Base-by-base conservation (phyloP, 2,113 vertebrate genomes). In the Prietella phreatophila region DNA sequence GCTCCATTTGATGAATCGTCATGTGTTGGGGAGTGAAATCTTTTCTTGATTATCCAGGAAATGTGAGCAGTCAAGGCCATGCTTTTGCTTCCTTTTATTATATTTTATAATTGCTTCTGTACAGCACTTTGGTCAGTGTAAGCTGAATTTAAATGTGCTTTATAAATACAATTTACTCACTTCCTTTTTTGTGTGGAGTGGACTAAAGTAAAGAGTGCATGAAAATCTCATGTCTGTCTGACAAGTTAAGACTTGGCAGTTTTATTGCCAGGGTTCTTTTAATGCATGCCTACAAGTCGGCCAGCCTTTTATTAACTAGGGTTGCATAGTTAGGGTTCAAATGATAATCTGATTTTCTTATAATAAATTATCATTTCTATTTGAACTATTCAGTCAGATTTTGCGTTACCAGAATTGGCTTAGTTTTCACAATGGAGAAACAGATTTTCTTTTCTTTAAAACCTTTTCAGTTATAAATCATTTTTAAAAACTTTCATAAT, bases 1-100 rank as follows among this genome's bases (percentile, higher is more conserved):
- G 89, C 90, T 91, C 89, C 83, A 89, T 89, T 90, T 88, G 89
- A 92, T 84, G 89, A 90, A 91, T 90, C 88, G 81, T 87, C 80
- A 87, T 93, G 92, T 90, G 91, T 84, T 86, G 65, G 47, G 91
- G 87, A 83, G 78, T 56, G 15, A 50, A 82, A 89, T 85, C 47
- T 25, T 73, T 85, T 78, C 61, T 90, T 90, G 88, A 47, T 47
- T 47, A 47, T 47, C 42, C 42, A 47, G 42, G 42, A 47, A 47
- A 5, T 47, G 42, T 47, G 42, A 47, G 42, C 6, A 6, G 5
- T 47, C 36, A 39, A 87, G 58, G 67, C 76, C 84, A 42, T 65
- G 39, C 65, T 56, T 65, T 82, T 84, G 65, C 47, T 82, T 61
- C 58, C 17, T 6, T 47, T 47, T 6, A 42, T 42, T 42, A 39